Evolutionary conservation across 2,888 invertebrate species (phyloP), one percentile per base, ranked within the genome.

Genomic region (Rhagium mordax): DNA sequence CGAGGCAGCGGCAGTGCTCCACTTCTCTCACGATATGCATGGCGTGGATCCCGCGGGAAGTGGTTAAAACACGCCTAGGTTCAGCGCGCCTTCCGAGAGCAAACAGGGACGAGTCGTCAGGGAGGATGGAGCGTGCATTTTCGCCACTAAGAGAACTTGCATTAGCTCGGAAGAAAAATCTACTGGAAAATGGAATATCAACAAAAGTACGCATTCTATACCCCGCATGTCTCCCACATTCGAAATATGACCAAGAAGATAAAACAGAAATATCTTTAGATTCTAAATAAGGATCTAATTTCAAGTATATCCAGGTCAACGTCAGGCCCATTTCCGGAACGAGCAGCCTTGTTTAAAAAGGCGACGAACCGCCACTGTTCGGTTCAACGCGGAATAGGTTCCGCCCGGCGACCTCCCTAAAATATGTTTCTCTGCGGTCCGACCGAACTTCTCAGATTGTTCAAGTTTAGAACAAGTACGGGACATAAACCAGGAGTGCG

Each of bases 371-470:
- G 47, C 66, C 55, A 6, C 66, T 47, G 51, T 16, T 18, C 15
- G 65, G 18, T 21, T 21, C 29, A n/a, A n/a, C 65, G 65, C 53
- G 65, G 20, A 20, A 41, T 21, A 18, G 15, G 67, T 57, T 57
- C 33, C 57, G 67, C 41, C 21, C 57, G 67, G 67, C 67, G 67
- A 20, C 57, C 81, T 73, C 74, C 71, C 83, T 85, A 84, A 85
- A 83, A 85, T 86, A 85, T 86, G 85, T 84, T 83, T 82, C 83
- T 84, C 82, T 81, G 85, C 82, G 85, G 85, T 85, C 83, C 81
- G 80, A 72, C 72, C 81, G 78, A 84, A 83, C 81, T 83, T 82
- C 79, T 80, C 84, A 84, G 84, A 85, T 83, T 83, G 83, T 83
- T 82, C 83, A 84, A 85, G 81, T 85, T 85, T 84, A 67, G 67